Evolutionary conservation across 2,888 invertebrate species (phyloP).

Genomic region (Homarus gammarus): DNA sequence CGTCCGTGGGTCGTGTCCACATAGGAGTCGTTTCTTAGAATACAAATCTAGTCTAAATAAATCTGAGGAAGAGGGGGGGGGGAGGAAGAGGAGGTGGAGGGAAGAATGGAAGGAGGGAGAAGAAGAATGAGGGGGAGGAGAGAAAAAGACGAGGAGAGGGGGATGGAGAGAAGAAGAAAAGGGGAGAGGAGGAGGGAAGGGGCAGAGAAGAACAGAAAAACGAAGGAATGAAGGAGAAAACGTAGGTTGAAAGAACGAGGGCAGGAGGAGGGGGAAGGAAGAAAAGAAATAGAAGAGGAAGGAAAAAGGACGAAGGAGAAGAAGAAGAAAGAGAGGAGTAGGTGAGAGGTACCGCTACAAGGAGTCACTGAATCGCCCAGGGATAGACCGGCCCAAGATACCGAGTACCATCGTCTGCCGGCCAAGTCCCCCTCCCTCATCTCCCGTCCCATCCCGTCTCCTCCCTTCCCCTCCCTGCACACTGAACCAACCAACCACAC

Average conservation of each 20-base stretch:
- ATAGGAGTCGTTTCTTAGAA: no score
- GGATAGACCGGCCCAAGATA: no score
- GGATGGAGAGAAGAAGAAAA: background rate
- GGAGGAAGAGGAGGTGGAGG: background rate
- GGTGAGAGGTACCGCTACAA: background rate
- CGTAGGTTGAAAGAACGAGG: background rate
- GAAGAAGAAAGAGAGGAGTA: background rate
- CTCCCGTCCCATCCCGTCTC: no score
- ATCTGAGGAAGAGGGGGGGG: background rate
- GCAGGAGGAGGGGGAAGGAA: no score
- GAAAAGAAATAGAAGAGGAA: background rate
- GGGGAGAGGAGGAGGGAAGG: background rate
- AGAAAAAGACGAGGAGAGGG: slow-evolving; percentile 10
- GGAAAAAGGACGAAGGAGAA: background rate
- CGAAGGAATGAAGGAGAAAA: background rate
- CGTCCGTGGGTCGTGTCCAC: no score
- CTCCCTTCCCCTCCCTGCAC: no score
- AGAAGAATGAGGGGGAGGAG: background rate
- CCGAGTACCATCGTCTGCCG: no score
- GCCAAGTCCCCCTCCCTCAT: no score
- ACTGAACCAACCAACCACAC: no score
- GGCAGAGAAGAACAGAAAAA: background rate
- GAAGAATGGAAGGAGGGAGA: background rate
- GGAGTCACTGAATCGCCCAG: background rate
- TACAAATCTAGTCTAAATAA: no score